Evolutionary conservation across 2,888 invertebrate genomes (phyloP), one percentile per base, ranked within the genome.

Genomic region (Amaurobius ferox): DNA sequence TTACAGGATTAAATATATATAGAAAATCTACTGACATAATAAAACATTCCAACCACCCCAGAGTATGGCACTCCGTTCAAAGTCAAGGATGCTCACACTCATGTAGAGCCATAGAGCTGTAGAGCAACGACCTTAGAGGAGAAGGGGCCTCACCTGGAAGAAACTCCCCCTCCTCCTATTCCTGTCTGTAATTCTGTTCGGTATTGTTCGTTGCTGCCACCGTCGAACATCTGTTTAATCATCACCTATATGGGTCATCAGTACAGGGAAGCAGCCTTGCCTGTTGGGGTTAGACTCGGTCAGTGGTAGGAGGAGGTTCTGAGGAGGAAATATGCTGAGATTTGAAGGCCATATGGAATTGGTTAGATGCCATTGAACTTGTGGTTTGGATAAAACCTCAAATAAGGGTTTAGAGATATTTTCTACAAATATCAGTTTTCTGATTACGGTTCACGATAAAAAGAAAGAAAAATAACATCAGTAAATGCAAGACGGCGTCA

Each of bases 21-120:
- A n/a, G n/a, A n/a, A n/a, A n/a, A n/a, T 55, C 55, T 55, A 23
- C 55, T 55, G 55, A 55, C 55, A 55, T 55, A 55, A 55, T 55
- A 55, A 23, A 23, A 23, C 19, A 55, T 11, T 55, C 23, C 23
- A 7, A 55, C 55, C 19, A 55, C 23, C 23, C 55, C 3, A 11
- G 23, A 55, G 55, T 55, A 23, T 55, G 55, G 23, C 55, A 55
- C 23, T 5, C 7, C 23, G 55, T 55, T 55, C 55, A 55, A 55
- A 55, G 55, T 55, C 55, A 55, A 55, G 55, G 55, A 55, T 55
- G 19, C 55, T 11, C 35, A 5, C 35, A 5, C 9, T 9, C 35
- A 5, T 9, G 23, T 11, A 19, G 11, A n/a, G n/a, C n/a, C n/a
- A n/a, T n/a, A n/a, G n/a, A n/a, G n/a, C n/a, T 23, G 55, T 55